A percentile compares a stretch with the other conserved stretches of the same genome.
Conservation (phyloP, 1,140 invertebrate species). For the Gonatopus flavifemur region DNA sequence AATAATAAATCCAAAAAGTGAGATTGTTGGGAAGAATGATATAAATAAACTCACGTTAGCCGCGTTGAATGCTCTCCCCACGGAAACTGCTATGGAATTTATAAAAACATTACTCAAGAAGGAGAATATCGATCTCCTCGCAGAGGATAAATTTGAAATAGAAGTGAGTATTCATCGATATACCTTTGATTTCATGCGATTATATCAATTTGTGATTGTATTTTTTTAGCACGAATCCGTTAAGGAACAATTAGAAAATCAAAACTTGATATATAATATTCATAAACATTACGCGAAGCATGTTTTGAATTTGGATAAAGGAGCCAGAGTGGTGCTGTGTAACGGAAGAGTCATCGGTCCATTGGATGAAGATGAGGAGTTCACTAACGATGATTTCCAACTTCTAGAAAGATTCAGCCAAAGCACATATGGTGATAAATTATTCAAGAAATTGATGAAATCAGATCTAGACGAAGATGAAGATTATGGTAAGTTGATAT, state of each 20-base stretch:
- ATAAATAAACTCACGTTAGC: constrained; percentile 48
- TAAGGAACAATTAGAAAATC: constrained; percentile 35
- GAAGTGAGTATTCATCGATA: constrained; percentile 32
- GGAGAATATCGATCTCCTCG: constrained; percentile 30
- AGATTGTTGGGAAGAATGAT: constrained; percentile 17
- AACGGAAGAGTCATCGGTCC: constrained; percentile 94
- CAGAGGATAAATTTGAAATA: constrained; percentile 29
- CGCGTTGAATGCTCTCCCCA: constrained; percentile 36
- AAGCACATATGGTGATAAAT: constrained; percentile 76
- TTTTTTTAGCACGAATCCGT: constrained; percentile 35
- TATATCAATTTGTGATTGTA: too few species aligned
- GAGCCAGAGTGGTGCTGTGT: constrained; percentile 72
- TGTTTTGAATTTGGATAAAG: constrained; percentile 57
- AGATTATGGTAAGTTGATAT: constrained; percentile 55
- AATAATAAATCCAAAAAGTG: constrained; percentile 37
- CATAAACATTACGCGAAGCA: constrained; percentile 59
- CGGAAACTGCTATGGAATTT: constrained; percentile 37
- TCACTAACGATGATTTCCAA: constrained; percentile 89
- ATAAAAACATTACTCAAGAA: constrained; percentile 41
- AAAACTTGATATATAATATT: constrained; percentile 53
- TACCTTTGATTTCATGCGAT: too few species aligned
- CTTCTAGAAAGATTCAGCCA: constrained; percentile 82
- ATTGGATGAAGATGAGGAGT: constrained; percentile 72
- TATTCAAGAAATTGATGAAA: constrained; percentile 66
- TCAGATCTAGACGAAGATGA: constrained; percentile 53